Base-by-base conservation (phyloP, 2,797 vertebrate genomes). In the Notolepis coatsorum region DNA sequence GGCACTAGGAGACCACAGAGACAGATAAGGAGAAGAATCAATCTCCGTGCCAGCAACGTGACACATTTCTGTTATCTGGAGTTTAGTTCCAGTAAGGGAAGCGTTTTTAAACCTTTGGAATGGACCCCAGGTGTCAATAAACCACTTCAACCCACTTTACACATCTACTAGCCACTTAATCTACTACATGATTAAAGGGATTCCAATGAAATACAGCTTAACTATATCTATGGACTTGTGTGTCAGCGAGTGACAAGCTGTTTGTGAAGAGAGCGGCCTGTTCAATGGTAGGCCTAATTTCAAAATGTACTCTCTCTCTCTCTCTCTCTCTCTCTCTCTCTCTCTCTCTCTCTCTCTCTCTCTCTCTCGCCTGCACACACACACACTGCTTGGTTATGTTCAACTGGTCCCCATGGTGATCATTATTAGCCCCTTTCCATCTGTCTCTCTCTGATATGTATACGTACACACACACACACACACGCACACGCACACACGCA, bases 401-500 rank as follows among this genome's bases (percentile, higher is more conserved):
- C 69, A 79, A 65, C 65, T 74, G 72, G 67, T 85, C 80, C 74
- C 85, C 47, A 39, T 61, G 61, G 81, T 69, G 65, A 84, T 87
- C 59, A 80, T 85, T 84, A 86, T 79, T 81, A 84, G 79, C 61
- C 35, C 9, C 62, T 77, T 73, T 76, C 80, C 83, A 79, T 83
- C 80, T 83, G 79, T 73, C 63, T 50, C 12, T 61, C 61, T 53
- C 57, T 71, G 56, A 73, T 59, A 47, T 63, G 66, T 57, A 58
- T 15, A 50, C 45, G 38, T 41, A 66, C 33, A 31, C 56, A 30
- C 50, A 52, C 43, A 41, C 13, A n/a, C 28, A 17, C 1, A 3
- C 58, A 13, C 43, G 30, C 38, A 66, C 23, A 5, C 18, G 21
- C n/a, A 24, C 24, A 53, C 20, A 17, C 25, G 47, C 30, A 8